phyloP scores from a whole-genome alignment of 2,888 invertebrate species.

The Timema cristinae region DNA sequence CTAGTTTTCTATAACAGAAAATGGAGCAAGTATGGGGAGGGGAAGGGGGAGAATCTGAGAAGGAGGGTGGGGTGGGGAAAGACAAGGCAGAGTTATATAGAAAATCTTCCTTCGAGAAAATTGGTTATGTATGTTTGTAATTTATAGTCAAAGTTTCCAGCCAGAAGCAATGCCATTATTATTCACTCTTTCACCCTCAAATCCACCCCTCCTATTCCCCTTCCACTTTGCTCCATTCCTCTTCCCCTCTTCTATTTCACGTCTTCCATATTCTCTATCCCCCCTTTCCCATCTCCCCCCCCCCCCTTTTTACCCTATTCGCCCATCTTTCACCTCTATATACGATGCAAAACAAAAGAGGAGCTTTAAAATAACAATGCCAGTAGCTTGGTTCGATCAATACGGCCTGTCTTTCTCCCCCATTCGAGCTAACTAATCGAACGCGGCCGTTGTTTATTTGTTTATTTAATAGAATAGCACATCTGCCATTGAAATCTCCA shows the following conservation, averaged over 20 bases:
- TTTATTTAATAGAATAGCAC: slow-evolving; percentile 20
- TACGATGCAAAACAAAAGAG: slow-evolving; percentile 30
- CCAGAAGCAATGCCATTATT: slow-evolving; percentile 30
- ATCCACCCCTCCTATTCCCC: slow-evolving; percentile 12
- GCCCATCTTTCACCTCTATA: slow-evolving; percentile 24
- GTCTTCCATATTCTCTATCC: slow-evolving; percentile 17
- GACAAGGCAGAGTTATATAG: slow-evolving; percentile 19
- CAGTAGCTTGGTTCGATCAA: slow-evolving; percentile 24
- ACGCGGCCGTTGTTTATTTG: slow-evolving; percentile 22
- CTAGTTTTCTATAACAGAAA: background rate
- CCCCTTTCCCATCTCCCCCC: background rate
- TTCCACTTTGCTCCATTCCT: slow-evolving; percentile 14
- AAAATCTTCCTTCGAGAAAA: slow-evolving; percentile 29
- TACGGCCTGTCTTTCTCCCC: slow-evolving; percentile 16
- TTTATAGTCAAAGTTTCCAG: slow-evolving; percentile 31
- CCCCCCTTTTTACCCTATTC: slow-evolving; percentile 17
- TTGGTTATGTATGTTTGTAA: slow-evolving; percentile 32
- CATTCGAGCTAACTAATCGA: slow-evolving; percentile 24
- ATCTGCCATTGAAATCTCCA: slow-evolving; percentile 16
- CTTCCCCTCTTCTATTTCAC: slow-evolving; percentile 25
- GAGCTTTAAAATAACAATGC: slow-evolving; percentile 31
- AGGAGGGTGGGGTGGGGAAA: background rate
- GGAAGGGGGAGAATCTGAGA: background rate
- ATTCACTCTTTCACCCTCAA: slow-evolving; percentile 23
- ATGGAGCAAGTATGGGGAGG: background rate